Evolutionary conservation across 1,140 invertebrate species (phyloP), one percentile per base, ranked within the genome.

Genomic region (Ephestia elutella): DNA sequence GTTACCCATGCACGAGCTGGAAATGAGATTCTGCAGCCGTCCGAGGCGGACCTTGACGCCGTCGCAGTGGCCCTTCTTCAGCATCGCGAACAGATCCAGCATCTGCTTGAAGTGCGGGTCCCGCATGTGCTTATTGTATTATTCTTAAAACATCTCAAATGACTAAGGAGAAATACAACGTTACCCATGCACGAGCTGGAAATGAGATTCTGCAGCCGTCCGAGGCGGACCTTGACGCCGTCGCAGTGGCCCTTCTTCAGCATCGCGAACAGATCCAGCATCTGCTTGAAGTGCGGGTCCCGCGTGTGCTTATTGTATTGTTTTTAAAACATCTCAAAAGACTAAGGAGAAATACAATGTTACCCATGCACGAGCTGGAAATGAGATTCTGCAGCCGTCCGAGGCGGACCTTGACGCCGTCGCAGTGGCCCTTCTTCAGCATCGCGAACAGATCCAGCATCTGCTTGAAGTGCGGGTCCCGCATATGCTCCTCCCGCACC

Each of bases 101-200:
- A 99, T 97, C 89, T 98, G 95, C 77, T 96, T 96, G 80, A 99
- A 99, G 85, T 99, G 96, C 13, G 96, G 96, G 91, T 99, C 98
- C 62, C 97, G 93, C 94, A 99, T 97, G 78, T 98, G 97, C 74
- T 99, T n/a, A n/a, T n/a, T n/a, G n/a, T n/a, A n/a, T n/a, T n/a
- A n/a, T n/a, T n/a, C n/a, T n/a, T n/a, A n/a, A n/a, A n/a, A n/a
- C n/a, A n/a, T n/a, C n/a, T n/a, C n/a, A n/a, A n/a, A n/a, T n/a
- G n/a, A n/a, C n/a, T n/a, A n/a, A n/a, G n/a, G n/a, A 2, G 11
- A 38, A 54, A 54, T n/a, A 18, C 19, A 32, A 17, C 30, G 58
- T 78, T 89, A 95, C 95, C 95, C 67, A 97, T 96, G 79, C 96
- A 98, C 8, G 96, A 97, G 66, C 96, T 97, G 8, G 96, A 96